Evolutionary conservation across 2,797 vertebrate species (phyloP).

Genomic region (Semaprochilodus insignis): DNA sequence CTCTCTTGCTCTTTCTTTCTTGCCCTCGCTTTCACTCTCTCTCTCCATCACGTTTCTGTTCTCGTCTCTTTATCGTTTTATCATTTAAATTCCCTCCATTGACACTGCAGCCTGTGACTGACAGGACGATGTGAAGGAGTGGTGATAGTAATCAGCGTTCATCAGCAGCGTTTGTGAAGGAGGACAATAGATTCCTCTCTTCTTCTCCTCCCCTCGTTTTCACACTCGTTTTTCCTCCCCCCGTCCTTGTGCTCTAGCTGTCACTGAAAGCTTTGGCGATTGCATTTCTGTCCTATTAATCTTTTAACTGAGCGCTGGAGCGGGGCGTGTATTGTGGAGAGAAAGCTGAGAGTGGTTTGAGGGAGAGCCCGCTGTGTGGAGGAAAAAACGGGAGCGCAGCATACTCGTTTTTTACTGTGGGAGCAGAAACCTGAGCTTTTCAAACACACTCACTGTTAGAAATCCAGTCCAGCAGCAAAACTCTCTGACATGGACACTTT

Average conservation of each 20-base stretch:
- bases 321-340: not conserved
- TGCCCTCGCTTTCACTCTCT: not conserved
- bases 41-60: not conserved
- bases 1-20: not conserved
- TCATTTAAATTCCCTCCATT: slow-evolving; percentile 77
- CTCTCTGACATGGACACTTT: not conserved
- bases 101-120: slow-evolving; percentile 73
- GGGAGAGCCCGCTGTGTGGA: no score
- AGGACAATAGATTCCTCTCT: slow-evolving; percentile 74
- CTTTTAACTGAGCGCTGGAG: slow-evolving; percentile 72
- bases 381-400: not conserved
- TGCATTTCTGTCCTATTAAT: slow-evolving; percentile 78
- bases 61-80: slow-evolving; percentile 71
- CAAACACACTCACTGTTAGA: not conserved
- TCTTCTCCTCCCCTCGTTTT: slow-evolving; percentile 69
- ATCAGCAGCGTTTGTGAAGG: slow-evolving; percentile 74
- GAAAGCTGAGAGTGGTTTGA: not conserved
- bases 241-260: slow-evolving; percentile 53
- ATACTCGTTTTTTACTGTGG: not conserved
- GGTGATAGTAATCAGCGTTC: slow-evolving; percentile 73
- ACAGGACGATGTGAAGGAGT: slow-evolving; percentile 73
- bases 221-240: slow-evolving; percentile 61
- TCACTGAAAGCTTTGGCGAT: slow-evolving; percentile 75
- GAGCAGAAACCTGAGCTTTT: not conserved
- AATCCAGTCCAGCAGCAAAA: not conserved